Conservation (phyloP, 2,113 vertebrate genomes). For the Coregonus clupeaformis region DNA sequence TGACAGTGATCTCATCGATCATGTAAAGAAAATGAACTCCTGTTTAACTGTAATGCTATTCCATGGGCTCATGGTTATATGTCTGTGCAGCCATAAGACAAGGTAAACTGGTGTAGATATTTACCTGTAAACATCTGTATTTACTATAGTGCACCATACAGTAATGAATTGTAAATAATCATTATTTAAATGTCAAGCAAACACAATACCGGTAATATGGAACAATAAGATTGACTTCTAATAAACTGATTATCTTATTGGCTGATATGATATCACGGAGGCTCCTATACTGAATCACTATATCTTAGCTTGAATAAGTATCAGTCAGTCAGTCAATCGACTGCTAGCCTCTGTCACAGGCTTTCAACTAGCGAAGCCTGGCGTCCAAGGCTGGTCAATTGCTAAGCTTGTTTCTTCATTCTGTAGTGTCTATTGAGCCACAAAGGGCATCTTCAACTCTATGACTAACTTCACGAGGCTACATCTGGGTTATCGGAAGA, state of each 20-base stretch:
- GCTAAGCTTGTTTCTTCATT: conserved; percentile 4
- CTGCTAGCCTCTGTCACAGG: no score
- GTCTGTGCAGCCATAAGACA: neutral
- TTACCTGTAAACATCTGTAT: neutral
- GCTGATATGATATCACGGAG: neutral
- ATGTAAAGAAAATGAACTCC: conserved; percentile 40
- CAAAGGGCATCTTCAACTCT: conserved; percentile 20
- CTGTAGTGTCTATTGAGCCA: conserved; percentile 19
- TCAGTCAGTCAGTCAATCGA: no score
- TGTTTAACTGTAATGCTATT: neutral
- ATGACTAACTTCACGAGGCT: neutral
- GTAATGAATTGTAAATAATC: neutral
- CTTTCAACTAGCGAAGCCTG: no score
- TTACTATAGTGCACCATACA: neutral
- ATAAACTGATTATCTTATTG: neutral
- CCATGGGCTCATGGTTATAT: neutral
- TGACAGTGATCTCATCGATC: conserved; percentile 36
- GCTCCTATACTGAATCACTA: neutral
- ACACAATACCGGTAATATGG: neutral
- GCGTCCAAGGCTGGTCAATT: conserved; percentile 8
- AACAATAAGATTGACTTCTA: neutral
- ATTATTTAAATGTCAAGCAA: neutral
- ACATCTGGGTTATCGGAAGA: conserved; percentile 24
- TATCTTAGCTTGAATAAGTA: neutral
- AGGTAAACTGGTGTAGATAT: neutral